phyloP scores from a whole-genome alignment of 2,888 invertebrate species.

The Stenodera caucasica region DNA sequence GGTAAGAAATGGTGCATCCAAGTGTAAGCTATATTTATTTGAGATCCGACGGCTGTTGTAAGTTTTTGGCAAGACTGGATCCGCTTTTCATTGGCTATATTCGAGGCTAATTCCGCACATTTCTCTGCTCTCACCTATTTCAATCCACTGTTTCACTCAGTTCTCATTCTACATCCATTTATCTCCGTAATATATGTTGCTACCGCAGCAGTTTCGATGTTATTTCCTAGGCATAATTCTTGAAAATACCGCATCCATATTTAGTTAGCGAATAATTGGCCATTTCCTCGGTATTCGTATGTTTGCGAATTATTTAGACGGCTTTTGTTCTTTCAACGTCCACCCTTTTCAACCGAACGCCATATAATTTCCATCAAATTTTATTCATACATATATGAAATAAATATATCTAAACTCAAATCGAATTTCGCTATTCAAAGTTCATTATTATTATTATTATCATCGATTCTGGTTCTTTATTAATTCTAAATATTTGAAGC shows the following conservation, averaged over 20 bases:
- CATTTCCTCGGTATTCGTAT: conserved; percentile 18
- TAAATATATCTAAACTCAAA: neutral
- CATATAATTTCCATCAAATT: conserved; percentile 21
- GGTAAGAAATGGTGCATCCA: conserved; percentile 38
- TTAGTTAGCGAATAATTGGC: conserved; percentile 26
- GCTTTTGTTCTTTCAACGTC: conserved; percentile 22
- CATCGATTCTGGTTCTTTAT: too few relatives aligned
- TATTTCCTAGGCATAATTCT: conserved; percentile 32
- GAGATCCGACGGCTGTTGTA: conserved; percentile 37
- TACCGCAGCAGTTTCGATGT: conserved; percentile 37
- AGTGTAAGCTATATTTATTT: conserved; percentile 42
- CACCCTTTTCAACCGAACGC: conserved; percentile 17
- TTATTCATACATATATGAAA: conserved; percentile 23
- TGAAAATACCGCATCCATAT: conserved; percentile 33
- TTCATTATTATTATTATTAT: too few relatives aligned
- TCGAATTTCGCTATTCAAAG: neutral
- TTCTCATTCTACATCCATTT: conserved; percentile 39
- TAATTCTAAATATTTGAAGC: neutral
- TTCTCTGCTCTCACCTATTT: conserved; percentile 46
- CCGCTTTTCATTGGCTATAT: conserved; percentile 36
- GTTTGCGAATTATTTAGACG: conserved; percentile 16
- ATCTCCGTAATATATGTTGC: conserved; percentile 43
- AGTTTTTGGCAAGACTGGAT: conserved; percentile 33
- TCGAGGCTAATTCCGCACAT: conserved; percentile 40
- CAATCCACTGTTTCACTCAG: conserved; percentile 42